Percentiles rank a stretch among this genome's conserved stretches.
These are phyloP conservation scores for Epizoanthus illoricatus DNA, from an alignment of 92 coral and sea anemone genomes.

Conservation along the genomic window DNA sequence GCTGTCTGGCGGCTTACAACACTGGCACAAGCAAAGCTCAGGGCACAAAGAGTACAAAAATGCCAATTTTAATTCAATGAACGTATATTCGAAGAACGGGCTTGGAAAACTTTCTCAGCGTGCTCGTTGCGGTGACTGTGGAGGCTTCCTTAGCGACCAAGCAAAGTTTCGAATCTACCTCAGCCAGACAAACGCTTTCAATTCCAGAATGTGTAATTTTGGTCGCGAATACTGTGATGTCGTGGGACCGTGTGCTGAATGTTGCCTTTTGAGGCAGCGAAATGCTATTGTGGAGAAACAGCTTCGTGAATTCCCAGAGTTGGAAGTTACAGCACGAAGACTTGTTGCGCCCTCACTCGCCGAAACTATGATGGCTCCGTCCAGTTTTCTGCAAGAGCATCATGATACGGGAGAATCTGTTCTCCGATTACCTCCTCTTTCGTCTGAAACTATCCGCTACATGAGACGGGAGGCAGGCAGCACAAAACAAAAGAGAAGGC, in stretches of 20 bases:
- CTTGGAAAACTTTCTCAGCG: constrained; percentile 28
- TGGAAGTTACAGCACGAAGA: constrained; percentile 75
- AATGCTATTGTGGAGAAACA: constrained; percentile 69
- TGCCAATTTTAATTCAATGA: constrained; percentile 59
- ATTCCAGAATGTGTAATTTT: constrained; percentile 49
- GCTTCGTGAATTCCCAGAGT: constrained; percentile 71
- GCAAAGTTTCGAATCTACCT: constrained; percentile 40
- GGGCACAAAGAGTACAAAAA: not conserved
- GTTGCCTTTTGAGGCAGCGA: constrained; percentile 60
- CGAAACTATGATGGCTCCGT: constrained; percentile 49
- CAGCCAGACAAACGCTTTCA: constrained; percentile 10
- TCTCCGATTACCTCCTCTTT: constrained; percentile 61
- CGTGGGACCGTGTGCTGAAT: constrained; percentile 84
- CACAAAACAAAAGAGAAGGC: constrained; percentile 56
- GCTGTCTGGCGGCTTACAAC: constrained; percentile 73
- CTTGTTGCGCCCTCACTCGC: constrained; percentile 78
- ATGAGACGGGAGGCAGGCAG: constrained; percentile 85
- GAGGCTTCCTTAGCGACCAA: constrained; percentile 63
- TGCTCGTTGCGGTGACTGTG: constrained; percentile 63
- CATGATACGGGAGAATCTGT: constrained; percentile 48
- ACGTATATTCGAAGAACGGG: constrained; percentile 26
- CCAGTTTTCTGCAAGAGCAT: not conserved
- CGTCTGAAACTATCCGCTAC: constrained; percentile 68
- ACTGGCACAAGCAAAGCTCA: constrained; percentile 68
- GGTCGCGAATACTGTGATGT: constrained; percentile 80